phyloP scores from a whole-genome alignment of 1,140 invertebrate genomes.

The Cherax quadricarinatus region DNA sequence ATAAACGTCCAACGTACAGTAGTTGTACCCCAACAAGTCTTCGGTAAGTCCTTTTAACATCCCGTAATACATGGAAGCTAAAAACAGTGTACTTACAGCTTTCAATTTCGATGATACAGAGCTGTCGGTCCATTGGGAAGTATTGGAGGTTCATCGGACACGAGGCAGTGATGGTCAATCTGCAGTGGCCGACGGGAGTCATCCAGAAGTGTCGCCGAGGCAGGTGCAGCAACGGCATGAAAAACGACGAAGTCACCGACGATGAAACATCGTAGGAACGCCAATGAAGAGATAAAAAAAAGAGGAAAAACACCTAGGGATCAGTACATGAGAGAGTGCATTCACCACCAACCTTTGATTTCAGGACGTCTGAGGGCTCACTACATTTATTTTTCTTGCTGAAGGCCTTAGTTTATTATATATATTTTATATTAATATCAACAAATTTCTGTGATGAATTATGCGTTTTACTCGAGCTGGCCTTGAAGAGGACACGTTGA shows the following conservation, averaged over 20 bases:
- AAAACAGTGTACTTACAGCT: conserved; percentile 89
- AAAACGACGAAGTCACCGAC: neutral
- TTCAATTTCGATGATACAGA: conserved; percentile 98
- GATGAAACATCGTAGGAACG: neutral
- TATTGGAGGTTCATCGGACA: conserved; percentile 98
- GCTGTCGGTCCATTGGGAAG: conserved; percentile 97
- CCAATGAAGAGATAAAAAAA: neutral
- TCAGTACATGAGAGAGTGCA: neutral
- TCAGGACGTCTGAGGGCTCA: neutral
- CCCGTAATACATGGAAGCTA: neutral
- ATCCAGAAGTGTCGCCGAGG: neutral
- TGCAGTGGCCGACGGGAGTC: conserved; percentile 77
- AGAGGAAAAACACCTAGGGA: neutral
- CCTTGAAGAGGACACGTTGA: too few species aligned
- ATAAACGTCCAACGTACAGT: too few species aligned
- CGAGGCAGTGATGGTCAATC: conserved; percentile 97
- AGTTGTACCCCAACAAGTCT: too few species aligned
- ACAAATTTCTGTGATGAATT: too few species aligned
- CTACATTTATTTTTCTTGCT: neutral
- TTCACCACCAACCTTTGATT: neutral
- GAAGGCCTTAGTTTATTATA: neutral
- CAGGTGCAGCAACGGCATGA: neutral
- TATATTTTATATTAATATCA: neutral
- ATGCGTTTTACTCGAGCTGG: too few species aligned
- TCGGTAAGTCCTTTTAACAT: too few species aligned